Evolutionary conservation across 2,113 vertebrate species (phyloP).

Genomic region (Zeus faber): DNA sequence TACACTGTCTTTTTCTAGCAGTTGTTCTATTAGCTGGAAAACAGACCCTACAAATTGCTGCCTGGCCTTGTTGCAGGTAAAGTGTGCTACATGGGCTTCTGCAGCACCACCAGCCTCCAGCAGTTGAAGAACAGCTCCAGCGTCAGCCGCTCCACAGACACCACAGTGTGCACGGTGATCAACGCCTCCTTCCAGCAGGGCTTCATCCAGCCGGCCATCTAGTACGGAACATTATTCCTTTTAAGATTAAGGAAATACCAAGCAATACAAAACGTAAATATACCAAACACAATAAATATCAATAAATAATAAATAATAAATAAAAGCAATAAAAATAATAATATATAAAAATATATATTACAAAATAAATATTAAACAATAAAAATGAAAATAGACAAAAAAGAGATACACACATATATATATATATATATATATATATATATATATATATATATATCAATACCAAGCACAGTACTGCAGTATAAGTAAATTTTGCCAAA

Average conservation of each 20-base stretch:
- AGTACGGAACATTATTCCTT: constrained; percentile 54
- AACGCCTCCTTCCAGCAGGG: constrained; percentile 57
- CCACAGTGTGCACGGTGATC: constrained; percentile 57
- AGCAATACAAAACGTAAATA: too few relatives aligned
- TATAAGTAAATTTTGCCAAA: too few relatives aligned
- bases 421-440: too few relatives aligned
- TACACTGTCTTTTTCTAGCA: not conserved
- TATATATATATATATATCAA: too few relatives aligned
- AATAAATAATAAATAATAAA: too few relatives aligned
- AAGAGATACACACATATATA: too few relatives aligned
- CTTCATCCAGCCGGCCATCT: constrained; percentile 70
- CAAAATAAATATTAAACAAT: too few relatives aligned
- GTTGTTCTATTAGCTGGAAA: not conserved
- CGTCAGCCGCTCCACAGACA: constrained; percentile 58
- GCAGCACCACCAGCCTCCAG: constrained; percentile 66
- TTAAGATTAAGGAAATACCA: not conserved
- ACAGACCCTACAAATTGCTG: not conserved
- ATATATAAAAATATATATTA: too few relatives aligned
- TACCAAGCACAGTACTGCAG: too few relatives aligned
- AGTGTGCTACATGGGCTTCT: constrained; percentile 43
- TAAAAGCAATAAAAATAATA: too few relatives aligned
- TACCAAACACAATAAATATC: too few relatives aligned
- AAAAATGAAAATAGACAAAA: too few relatives aligned
- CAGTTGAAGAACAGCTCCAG: constrained; percentile 59
- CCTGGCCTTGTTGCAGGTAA: constrained; percentile 42